A percentile compares a stretch with the other conserved stretches of the same genome.
Evolutionary conservation across 2,113 vertebrate species (phyloP).

Genomic region (Sciurus niger): DNA sequence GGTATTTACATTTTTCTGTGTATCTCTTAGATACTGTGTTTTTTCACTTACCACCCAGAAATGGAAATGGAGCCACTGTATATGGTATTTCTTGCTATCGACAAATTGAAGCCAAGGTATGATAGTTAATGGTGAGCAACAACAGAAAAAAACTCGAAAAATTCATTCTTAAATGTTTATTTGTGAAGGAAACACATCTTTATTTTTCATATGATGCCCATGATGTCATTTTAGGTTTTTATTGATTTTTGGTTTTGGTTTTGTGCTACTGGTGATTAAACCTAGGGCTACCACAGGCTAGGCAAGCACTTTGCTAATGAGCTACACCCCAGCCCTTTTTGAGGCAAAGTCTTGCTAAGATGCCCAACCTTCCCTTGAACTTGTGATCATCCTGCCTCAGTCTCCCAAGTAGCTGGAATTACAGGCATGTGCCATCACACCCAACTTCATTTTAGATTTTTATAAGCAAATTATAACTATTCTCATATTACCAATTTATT

Average conservation of each 20-base stretch:
- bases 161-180: neutral
- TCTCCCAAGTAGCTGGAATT: neutral
- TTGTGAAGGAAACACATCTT: neutral
- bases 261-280: neutral
- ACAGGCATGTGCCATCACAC: neutral
- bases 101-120: constrained; percentile 99
- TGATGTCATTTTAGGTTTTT: neutral
- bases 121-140: neutral
- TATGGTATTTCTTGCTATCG: constrained; percentile 98
- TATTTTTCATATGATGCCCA: neutral
- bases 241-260: neutral
- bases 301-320: neutral
- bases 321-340: neutral
- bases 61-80: constrained; percentile 92
- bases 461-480: constrained; percentile 39
- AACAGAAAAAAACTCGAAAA: neutral
- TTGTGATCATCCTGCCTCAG: neutral
- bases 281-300: neutral
- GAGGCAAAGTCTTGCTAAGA: neutral
- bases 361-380: neutral
- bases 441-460: constrained; percentile 23
- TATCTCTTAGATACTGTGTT: constrained; percentile 94
- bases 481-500: neutral
- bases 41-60: constrained; percentile 96
- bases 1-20: constrained; percentile 53